Evolutionary conservation across 2,797 vertebrate species (phyloP).

Genomic region (Halcyon chelicuti): DNA sequence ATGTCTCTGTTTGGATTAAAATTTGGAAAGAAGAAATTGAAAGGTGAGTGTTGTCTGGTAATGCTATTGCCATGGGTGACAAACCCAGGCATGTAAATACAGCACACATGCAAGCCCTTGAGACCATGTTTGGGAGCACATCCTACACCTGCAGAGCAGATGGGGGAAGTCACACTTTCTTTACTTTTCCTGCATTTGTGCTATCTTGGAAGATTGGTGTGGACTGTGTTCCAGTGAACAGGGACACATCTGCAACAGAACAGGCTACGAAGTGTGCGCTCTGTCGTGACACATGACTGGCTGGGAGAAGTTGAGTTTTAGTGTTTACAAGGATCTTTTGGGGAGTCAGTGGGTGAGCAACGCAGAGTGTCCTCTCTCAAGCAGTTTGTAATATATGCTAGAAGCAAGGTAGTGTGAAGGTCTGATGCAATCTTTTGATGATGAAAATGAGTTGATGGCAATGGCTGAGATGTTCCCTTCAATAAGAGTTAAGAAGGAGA

Average conservation of each 20-base stretch:
- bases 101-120: fast-evolving
- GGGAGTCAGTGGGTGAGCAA: not conserved
- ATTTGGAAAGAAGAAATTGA: constrained; percentile 65
- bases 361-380: not conserved
- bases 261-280: not conserved
- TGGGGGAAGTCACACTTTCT: not conserved
- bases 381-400: not conserved
- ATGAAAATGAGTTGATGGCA: not conserved
- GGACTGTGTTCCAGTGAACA: fast-evolving
- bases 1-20: constrained; percentile 76
- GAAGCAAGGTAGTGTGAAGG: not conserved
- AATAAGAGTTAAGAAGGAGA: not conserved
- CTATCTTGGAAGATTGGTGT: not conserved
- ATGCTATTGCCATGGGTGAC: not conserved
- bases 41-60: constrained; percentile 73
- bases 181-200: not conserved
- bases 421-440: not conserved
- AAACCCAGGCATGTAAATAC: not conserved
- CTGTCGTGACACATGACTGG: not conserved
- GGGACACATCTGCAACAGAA: not conserved
- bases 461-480: not conserved
- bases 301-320: not conserved
- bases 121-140: not conserved
- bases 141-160: not conserved
- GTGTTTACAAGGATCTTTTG: not conserved